Evolutionary conservation across 2,113 vertebrate genomes (phyloP), one percentile per base, ranked within the genome.

Genomic region (Cathartes aura): DNA sequence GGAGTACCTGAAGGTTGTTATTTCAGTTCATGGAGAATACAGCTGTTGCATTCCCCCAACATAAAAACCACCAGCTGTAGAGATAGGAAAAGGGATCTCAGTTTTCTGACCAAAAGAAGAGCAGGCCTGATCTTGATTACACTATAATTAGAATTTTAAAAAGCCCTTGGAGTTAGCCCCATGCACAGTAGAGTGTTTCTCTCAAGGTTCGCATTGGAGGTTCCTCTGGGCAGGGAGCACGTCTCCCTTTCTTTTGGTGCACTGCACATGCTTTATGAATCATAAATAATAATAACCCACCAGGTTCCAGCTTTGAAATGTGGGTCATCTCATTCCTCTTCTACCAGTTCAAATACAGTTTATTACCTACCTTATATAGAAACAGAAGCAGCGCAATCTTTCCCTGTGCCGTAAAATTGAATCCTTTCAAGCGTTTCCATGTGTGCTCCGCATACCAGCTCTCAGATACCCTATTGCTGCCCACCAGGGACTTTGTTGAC

Each of bases 211-310:
- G 2, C 7, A 16, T 9, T 83, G 74, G 81, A 95, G 82, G 55
- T 34, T 95, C 26, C 63, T 95, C 73, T 87, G 87, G 76, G 71
- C 55, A 62, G 42, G 42, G 42, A 91, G 6, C 83, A 82, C 0
- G 0, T 60, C 43, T 91, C 56, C 53, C 29, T 88, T 86, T 87
- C 67, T 90, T 93, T 93, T 89, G 94, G 78, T 94, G 87, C 90
- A 91, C 89, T 96, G 91, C 89, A 87, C 55, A 55, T 87, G 62
- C 71, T 78, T 79, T 93, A 62, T 82, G 92, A 94, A 93, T 96
- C 93, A 85, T 90, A 95, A 96, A 95, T 93, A 96, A 82, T 94
- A 95, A 95, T 92, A 96, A 97, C 86, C 38, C 66, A 93, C 86
- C 47, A 72, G 72, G 55, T 91, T 96, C 82, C 62, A 81, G 75